phyloP scores from a whole-genome alignment of 2,888 invertebrate genomes.

The Furcula furcula region DNA sequence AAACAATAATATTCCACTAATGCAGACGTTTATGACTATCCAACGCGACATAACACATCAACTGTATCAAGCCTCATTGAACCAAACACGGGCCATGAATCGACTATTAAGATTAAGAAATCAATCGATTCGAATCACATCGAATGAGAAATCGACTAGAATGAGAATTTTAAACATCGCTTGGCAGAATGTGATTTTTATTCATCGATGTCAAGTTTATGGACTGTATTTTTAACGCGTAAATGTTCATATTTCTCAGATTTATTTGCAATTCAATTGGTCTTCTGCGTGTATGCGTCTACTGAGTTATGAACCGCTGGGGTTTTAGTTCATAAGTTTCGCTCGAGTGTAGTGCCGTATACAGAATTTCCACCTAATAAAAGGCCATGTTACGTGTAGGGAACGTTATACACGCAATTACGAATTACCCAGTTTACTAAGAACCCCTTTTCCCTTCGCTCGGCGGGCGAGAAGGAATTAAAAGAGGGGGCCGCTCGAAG shows the following conservation, averaged over 20 bases:
- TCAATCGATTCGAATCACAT: conserved; percentile 48
- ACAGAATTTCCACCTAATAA: conserved; percentile 81
- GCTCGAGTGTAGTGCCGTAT: conserved; percentile 60
- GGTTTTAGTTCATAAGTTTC: conserved; percentile 56
- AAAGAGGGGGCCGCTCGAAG: conserved; percentile 50
- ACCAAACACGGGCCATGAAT: conserved; percentile 64
- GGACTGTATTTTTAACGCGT: conserved; percentile 32
- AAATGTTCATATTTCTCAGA: conserved; percentile 27
- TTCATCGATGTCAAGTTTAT: conserved; percentile 53
- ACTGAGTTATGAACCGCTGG: conserved; percentile 28
- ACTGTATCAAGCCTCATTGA: conserved; percentile 74
- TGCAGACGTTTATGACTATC: conserved; percentile 70
- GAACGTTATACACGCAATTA: conserved; percentile 79
- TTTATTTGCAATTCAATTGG: conserved; percentile 14
- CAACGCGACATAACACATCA: conserved; percentile 72
- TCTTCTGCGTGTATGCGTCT: conserved; percentile 19
- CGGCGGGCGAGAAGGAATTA: conserved; percentile 39
- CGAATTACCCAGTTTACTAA: conserved; percentile 55
- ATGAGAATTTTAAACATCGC: conserved; percentile 35
- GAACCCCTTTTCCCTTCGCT: conserved; percentile 51
- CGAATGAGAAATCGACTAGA: conserved; percentile 42
- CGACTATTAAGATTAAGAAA: conserved; percentile 56
- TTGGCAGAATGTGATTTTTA: conserved; percentile 39
- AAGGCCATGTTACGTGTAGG: conserved; percentile 76
- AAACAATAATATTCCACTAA: conserved; percentile 68